These are phyloP conservation scores for Coryphaenoides rupestris DNA, from an alignment of 2,113 vertebrate species.

Conservation along the genomic window DNA sequence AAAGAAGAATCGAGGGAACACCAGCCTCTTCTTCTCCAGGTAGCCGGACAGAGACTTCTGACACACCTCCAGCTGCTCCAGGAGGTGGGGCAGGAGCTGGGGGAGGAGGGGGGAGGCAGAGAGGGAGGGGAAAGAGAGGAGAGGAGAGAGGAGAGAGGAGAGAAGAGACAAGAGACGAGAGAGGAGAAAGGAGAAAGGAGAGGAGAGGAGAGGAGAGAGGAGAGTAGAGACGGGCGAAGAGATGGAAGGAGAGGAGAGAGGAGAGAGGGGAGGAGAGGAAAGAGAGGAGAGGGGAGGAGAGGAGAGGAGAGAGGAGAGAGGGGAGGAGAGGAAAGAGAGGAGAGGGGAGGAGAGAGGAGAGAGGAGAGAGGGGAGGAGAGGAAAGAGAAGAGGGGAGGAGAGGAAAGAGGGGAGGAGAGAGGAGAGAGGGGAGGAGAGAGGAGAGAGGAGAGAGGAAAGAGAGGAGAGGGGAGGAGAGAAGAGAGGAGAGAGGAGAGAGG, in stretches of 20 bases:
- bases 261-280: not conserved
- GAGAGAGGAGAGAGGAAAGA: not conserved
- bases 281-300: too few relatives aligned
- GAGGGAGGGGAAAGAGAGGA: not conserved
- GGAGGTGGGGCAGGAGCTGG: slow-evolving; percentile 72
- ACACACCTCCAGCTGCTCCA: slow-evolving; percentile 79
- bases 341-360: not conserved
- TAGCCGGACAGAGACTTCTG: slow-evolving; percentile 77
- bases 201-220: too few relatives aligned
- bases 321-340: too few relatives aligned
- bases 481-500: not conserved
- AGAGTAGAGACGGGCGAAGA: not conserved
- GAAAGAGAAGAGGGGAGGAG: not conserved
- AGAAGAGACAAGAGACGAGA: not conserved
- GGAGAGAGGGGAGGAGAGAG: slow-evolving; percentile 22
- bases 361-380: not conserved
- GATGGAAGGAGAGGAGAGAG: not conserved
- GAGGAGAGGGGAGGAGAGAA: too few relatives aligned
- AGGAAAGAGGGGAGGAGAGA: slow-evolving; percentile 69
- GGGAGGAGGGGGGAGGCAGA: not conserved
- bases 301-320: not conserved
- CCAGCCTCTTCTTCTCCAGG: slow-evolving; percentile 60
- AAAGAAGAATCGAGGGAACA: slow-evolving; percentile 63
- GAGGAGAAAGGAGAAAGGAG: not conserved
- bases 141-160: not conserved